Evolutionary conservation across 2,113 vertebrate species (phyloP).

Genomic region (Alexandromys fortis): DNA sequence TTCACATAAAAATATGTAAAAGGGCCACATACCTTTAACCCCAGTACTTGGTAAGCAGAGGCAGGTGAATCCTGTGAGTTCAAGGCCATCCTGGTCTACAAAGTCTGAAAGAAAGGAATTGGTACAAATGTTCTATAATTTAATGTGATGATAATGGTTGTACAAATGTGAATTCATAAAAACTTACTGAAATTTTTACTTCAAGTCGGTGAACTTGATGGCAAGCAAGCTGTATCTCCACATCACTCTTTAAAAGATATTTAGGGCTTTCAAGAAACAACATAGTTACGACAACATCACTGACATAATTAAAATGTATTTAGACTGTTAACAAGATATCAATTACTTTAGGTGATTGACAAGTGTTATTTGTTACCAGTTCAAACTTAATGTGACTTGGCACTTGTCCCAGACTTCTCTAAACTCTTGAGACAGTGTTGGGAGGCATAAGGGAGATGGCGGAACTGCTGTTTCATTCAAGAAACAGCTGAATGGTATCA

Average conservation of each 20-base stretch:
- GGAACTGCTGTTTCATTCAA: neutral
- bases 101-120: neutral
- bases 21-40: neutral
- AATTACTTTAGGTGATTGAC: neutral
- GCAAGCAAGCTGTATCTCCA: neutral
- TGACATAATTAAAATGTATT: neutral
- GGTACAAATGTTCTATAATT: neutral
- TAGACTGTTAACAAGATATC: neutral
- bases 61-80: neutral
- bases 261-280: neutral
- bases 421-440: neutral
- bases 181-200: neutral
- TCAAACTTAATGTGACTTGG: neutral
- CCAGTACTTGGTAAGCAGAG: neutral
- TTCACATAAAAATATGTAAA: neutral
- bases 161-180: neutral
- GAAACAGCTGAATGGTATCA: neutral
- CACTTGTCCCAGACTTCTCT: neutral
- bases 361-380: conserved; percentile 10
- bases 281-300: neutral
- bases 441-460: neutral
- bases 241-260: neutral
- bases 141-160: neutral
- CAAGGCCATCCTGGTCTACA: neutral
- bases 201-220: neutral